Conservation (phyloP, 2,113 vertebrate genomes). For the Bubo scandiacus region DNA sequence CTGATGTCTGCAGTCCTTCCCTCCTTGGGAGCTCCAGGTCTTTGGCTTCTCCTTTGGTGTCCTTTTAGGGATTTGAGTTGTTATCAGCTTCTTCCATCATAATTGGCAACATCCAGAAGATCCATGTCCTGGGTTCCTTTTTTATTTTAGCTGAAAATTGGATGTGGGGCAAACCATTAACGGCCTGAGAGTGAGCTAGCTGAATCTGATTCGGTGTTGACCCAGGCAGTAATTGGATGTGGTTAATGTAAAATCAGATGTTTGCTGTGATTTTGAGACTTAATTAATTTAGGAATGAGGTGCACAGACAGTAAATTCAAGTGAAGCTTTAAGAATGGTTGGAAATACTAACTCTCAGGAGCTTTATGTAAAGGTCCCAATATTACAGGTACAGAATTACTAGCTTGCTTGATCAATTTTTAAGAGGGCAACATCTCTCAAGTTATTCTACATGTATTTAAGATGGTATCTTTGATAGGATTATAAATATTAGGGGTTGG, state of each 20-base stretch:
- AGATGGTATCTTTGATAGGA: not conserved
- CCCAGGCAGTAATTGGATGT: not conserved
- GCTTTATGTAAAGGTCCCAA: not conserved
- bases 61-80: not conserved
- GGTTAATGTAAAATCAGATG: not conserved
- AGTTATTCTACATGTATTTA: not conserved
- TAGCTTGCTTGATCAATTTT: not conserved
- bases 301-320: not conserved
- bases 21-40: not conserved
- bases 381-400: not conserved
- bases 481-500: not conserved
- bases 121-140: not conserved
- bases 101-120: not conserved
- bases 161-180: not conserved
- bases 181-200: not conserved
- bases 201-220: not conserved
- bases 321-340: not conserved
- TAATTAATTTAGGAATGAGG: not conserved
- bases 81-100: not conserved
- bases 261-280: conserved; percentile 14
- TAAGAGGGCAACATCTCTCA: not conserved
- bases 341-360: not conserved
- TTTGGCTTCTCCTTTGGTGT: not conserved
- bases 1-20: not conserved
- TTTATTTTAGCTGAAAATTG: not conserved